phyloP scores from a whole-genome alignment of 2,113 vertebrate genomes.

The Elachura formosa region DNA sequence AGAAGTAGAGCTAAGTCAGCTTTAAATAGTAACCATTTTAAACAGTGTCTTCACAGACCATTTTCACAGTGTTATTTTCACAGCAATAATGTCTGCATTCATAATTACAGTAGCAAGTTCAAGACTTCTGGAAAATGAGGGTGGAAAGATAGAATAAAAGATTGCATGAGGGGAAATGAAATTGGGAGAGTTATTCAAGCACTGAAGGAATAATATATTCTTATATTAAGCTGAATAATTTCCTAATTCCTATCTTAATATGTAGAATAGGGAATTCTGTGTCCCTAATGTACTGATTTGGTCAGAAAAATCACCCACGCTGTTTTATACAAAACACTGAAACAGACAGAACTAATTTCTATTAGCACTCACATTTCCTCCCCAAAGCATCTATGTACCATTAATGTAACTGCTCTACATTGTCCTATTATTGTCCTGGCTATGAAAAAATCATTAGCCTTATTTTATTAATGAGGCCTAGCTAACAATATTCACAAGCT shows the following conservation, averaged over 20 bases:
- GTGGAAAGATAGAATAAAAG: conserved; percentile 60
- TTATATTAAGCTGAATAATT: conserved; percentile 39
- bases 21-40: conserved; percentile 44
- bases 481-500: conserved; percentile 66
- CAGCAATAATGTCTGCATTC: conserved; percentile 55
- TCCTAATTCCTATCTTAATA: conserved; percentile 33
- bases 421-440: conserved; percentile 71
- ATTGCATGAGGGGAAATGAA: conserved; percentile 43
- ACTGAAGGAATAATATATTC: conserved; percentile 29
- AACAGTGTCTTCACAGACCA: conserved; percentile 1
- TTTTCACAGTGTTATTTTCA: conserved; percentile 44
- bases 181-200: not conserved
- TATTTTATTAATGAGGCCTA: conserved; percentile 77
- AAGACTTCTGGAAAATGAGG: conserved; percentile 21
- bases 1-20: conserved; percentile 1
- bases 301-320: conserved; percentile 36
- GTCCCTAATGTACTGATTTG: conserved; percentile 47
- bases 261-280: conserved; percentile 39
- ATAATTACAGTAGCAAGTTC: conserved; percentile 58
- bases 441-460: conserved; percentile 77
- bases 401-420: conserved; percentile 53
- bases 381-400: conserved; percentile 62
- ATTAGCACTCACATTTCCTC: conserved; percentile 21
- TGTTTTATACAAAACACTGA: conserved; percentile 33
- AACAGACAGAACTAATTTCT: conserved; percentile 52